phyloP scores from a whole-genome alignment of 2,888 invertebrate species.

The Pristionchus mayeri region DNA sequence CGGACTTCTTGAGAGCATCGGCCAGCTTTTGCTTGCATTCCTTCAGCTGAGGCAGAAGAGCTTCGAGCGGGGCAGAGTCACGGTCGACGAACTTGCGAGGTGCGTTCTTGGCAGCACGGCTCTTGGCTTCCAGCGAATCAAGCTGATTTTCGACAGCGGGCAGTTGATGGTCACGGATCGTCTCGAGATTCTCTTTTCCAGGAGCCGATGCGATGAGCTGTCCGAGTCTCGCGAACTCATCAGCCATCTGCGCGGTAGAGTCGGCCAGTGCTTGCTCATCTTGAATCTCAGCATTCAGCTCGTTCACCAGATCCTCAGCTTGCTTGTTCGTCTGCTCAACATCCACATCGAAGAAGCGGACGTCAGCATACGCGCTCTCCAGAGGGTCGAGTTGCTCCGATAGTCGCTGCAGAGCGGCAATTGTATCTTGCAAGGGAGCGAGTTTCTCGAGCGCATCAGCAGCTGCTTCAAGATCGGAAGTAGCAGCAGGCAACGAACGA shows the following conservation, averaged over 20 bases:
- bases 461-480: constrained; percentile 10
- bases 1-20: constrained; percentile 34
- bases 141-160: constrained; percentile 38
- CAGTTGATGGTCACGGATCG: constrained; percentile 35
- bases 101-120: constrained; percentile 40
- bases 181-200: constrained; percentile 42
- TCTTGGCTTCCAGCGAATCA: constrained; percentile 36
- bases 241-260: constrained; percentile 57
- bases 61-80: neutral
- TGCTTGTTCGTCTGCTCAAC: constrained; percentile 65
- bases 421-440: constrained; percentile 54
- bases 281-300: constrained; percentile 56
- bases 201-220: constrained; percentile 41
- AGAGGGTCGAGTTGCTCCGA: constrained; percentile 56
- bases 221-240: constrained; percentile 55
- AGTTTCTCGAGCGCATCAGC: constrained; percentile 49
- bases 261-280: constrained; percentile 61
- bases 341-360: constrained; percentile 69
- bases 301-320: constrained; percentile 60
- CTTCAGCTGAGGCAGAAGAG: neutral
- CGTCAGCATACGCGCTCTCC: constrained; percentile 64
- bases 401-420: constrained; percentile 57
- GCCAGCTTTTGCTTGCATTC: constrained; percentile 36
- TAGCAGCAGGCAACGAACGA: constrained; percentile 24
- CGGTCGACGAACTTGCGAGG: constrained; percentile 43